Percentiles rank a stretch among this genome's conserved stretches.
Conservation (phyloP, 2,888 invertebrate genomes). For the Acrobasis suavella region DNA sequence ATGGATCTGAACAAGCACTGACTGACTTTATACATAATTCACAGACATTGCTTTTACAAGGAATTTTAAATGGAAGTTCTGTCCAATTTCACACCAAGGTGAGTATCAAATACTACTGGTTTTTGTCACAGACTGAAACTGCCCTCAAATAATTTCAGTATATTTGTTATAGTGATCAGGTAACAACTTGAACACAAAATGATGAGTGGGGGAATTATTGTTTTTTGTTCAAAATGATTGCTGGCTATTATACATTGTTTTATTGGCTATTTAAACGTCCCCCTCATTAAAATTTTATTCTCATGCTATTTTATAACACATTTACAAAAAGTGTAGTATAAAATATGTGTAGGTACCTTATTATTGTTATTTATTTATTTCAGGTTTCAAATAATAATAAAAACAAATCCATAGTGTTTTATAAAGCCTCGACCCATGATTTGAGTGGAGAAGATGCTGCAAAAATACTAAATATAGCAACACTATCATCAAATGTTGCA, state of each 20-base stretch:
- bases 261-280: no score
- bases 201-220: no score
- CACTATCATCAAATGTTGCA: conserved; percentile 60
- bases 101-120: conserved; percentile 24
- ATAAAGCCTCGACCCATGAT: conserved; percentile 58
- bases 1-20: conserved; percentile 54
- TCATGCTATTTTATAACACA: no score
- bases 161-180: no score
- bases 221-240: no score
- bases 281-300: no score
- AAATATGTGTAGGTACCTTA: no score
- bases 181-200: no score
- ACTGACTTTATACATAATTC: conserved; percentile 68
- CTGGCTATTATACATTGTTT: no score
- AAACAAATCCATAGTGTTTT: conserved; percentile 68
- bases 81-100: conserved; percentile 53
- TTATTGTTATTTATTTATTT: conserved; percentile 31
- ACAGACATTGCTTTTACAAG: conserved; percentile 61
- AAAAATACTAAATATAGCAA: conserved; percentile 63
- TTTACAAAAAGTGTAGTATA: no score
- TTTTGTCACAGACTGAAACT: background rate
- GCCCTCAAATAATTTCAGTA: no score
- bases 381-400: conserved; percentile 56
- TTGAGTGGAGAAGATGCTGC: conserved; percentile 51
- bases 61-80: conserved; percentile 43